These are phyloP conservation scores for Dinothrombium tinctorium DNA, from an alignment of 1,140 invertebrate species.

Conservation along the genomic window DNA sequence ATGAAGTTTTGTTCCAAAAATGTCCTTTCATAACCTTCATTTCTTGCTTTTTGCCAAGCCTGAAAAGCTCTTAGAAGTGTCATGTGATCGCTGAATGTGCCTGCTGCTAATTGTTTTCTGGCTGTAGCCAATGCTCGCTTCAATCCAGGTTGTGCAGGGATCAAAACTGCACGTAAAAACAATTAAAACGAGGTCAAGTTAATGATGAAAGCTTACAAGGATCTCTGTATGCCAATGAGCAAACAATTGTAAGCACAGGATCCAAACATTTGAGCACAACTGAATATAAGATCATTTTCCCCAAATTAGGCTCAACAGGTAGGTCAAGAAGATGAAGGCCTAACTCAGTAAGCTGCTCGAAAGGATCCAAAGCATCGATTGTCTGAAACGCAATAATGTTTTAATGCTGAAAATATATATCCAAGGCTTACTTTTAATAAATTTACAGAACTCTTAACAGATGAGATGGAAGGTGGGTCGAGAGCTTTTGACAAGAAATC, in stretches of 20 bases:
- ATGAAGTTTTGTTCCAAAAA: slow-evolving; percentile 53
- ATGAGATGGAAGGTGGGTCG: slow-evolving; percentile 24
- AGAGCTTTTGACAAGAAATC: slow-evolving; percentile 29
- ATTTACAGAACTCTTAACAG: background rate
- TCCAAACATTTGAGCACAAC: slow-evolving; percentile 79
- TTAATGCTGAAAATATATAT: background rate
- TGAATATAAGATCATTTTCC: slow-evolving; percentile 72
- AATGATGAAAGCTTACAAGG: slow-evolving; percentile 22
- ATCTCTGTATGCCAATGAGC: slow-evolving; percentile 52
- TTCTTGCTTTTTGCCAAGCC: slow-evolving; percentile 36
- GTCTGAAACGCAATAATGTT: background rate
- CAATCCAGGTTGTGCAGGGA: slow-evolving; percentile 31
- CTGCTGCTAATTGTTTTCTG: slow-evolving; percentile 42
- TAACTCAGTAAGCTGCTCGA: slow-evolving; percentile 60
- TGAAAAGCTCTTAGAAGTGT: slow-evolving; percentile 52
- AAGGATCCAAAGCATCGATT: slow-evolving; percentile 39
- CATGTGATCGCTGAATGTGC: slow-evolving; percentile 75
- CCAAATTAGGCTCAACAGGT: slow-evolving; percentile 66
- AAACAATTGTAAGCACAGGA: slow-evolving; percentile 75
- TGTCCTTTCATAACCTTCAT: slow-evolving; percentile 36
- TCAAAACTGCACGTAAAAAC: slow-evolving; percentile 33
- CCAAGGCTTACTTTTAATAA: background rate
- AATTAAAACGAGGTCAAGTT: slow-evolving; percentile 3
- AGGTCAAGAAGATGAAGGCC: slow-evolving; percentile 66
- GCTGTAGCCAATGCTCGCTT: slow-evolving; percentile 25